phyloP scores from a whole-genome alignment of 2,797 vertebrate genomes.

The Cephalopachus bancanus region DNA sequence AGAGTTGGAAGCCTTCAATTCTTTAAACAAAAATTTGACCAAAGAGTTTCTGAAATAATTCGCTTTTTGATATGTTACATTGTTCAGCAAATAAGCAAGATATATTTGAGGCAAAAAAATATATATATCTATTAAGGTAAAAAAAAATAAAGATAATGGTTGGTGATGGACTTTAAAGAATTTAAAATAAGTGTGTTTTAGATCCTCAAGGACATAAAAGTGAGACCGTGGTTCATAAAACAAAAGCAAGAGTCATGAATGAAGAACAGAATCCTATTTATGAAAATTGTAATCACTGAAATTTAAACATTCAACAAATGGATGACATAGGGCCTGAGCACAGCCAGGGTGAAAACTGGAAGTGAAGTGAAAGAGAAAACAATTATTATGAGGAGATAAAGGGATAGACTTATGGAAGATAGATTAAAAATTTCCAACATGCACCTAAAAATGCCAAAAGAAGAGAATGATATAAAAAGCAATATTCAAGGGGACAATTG shows the following conservation, averaged over 20 bases:
- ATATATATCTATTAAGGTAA: neutral
- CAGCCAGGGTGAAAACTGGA: neutral
- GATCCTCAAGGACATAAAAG: conserved; percentile 30
- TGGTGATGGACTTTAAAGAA: neutral
- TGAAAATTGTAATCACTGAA: neutral
- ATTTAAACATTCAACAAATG: conserved; percentile 40
- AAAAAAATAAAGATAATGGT: neutral
- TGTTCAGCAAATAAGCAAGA: neutral
- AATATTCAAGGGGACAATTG: neutral
- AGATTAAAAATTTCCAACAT: neutral
- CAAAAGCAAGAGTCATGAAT: conserved; percentile 16
- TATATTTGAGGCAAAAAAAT: neutral
- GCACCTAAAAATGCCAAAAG: neutral
- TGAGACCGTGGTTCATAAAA: neutral
- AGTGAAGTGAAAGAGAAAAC: neutral
- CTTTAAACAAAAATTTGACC: neutral
- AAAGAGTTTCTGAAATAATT: conserved; percentile 2
- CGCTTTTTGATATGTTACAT: neutral
- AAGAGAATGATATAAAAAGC: neutral
- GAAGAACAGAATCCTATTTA: conserved; percentile 1
- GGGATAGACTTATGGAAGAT: neutral
- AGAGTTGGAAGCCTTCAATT: neutral
- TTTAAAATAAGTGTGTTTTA: conserved; percentile 27
- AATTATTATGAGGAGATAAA: neutral
- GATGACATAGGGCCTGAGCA: neutral